Conservation (phyloP, 2,888 invertebrate genomes). For the Maniola hyperantus region DNA sequence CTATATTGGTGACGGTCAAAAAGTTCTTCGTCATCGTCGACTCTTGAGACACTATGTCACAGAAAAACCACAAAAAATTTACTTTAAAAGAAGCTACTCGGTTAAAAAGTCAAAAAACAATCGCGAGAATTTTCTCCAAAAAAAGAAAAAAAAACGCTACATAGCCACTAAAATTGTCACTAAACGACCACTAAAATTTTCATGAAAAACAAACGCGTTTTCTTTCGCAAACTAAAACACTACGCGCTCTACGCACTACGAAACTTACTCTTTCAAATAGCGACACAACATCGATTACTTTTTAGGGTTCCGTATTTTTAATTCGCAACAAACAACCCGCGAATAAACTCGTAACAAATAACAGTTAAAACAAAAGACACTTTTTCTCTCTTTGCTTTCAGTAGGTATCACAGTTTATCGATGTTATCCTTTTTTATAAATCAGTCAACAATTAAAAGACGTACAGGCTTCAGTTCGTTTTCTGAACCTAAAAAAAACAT, state of each 20-base stretch:
- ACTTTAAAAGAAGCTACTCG: conserved; percentile 9
- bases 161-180: conserved; percentile 1
- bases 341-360: conserved; percentile 43
- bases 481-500: conserved; percentile 32
- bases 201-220: background rate
- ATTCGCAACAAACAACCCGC: conserved; percentile 72
- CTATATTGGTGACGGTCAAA: conserved; percentile 83
- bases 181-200: background rate
- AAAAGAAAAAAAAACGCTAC: background rate
- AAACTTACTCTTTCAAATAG: conserved; percentile 71
- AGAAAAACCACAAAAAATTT: conserved; percentile 47
- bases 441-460: conserved; percentile 26
- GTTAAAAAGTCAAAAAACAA: background rate
- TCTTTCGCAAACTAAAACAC: conserved; percentile 12
- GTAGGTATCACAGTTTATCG: conserved; percentile 46
- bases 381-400: conserved; percentile 38
- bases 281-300: conserved; percentile 71
- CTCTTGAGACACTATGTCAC: conserved; percentile 71
- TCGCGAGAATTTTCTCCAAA: background rate
- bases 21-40: conserved; percentile 82
- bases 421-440: conserved; percentile 31
- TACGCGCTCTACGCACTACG: conserved; percentile 31
- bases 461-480: conserved; percentile 30
- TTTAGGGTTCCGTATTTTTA: no score
- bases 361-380: conserved; percentile 29